A percentile compares a stretch with the other conserved stretches of the same genome.
Evolutionary conservation across 1,140 invertebrate species (phyloP).

Genomic region (Neomicropteryx cornuta): DNA sequence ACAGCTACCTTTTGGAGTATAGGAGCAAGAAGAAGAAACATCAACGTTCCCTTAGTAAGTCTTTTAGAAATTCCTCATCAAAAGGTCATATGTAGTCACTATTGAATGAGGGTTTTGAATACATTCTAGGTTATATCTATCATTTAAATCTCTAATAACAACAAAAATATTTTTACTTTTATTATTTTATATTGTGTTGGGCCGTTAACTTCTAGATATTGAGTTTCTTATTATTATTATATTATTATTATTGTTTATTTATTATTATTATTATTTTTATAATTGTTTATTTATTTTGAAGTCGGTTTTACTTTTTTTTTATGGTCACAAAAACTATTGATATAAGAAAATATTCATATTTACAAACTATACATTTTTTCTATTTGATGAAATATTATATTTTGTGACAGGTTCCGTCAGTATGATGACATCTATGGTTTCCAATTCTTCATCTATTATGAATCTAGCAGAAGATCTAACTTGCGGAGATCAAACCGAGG

Average conservation of each 20-base stretch:
- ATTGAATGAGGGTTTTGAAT: slow-evolving; percentile 3
- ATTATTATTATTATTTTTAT: no score
- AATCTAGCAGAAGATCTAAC: slow-evolving; percentile 17
- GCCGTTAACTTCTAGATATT: no score
- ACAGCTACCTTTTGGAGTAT: slow-evolving; percentile 22
- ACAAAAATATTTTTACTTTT: no score
- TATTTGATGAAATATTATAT: neutral
- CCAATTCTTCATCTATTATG: slow-evolving; percentile 18
- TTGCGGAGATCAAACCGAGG: slow-evolving; percentile 21
- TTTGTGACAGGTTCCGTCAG: slow-evolving; percentile 25
- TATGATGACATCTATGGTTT: slow-evolving; percentile 22
- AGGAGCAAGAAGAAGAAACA: slow-evolving; percentile 22
- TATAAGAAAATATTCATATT: no score
- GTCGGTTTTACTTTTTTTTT: no score
- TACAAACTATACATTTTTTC: slow-evolving; percentile 2
- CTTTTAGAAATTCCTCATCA: slow-evolving; percentile 6
- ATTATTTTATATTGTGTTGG: no score
- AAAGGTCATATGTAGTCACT: neutral
- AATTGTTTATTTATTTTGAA: no score
- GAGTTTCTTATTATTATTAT: no score
- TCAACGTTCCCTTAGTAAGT: slow-evolving; percentile 40
- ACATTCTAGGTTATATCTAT: no score
- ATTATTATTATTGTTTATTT: no score
- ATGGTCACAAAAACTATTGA: no score
- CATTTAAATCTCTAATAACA: no score